A percentile compares a stretch with the other conserved stretches of the same genome.
These are phyloP conservation scores for Myxocyprinus asiaticus DNA, from an alignment of 2,113 vertebrate species.

Conservation along the genomic window DNA sequence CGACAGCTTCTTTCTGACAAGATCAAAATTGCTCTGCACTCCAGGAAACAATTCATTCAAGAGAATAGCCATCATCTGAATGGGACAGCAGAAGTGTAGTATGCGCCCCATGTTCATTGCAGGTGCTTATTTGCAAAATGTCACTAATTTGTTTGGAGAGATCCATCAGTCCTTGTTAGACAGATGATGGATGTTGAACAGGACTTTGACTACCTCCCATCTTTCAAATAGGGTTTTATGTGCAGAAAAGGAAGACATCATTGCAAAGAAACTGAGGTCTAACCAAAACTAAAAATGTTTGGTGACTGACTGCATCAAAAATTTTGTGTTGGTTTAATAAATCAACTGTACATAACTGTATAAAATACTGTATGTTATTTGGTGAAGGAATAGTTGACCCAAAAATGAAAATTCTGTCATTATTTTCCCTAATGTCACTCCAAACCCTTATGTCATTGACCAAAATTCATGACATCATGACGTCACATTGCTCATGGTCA, in stretches of 20 bases:
- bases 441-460: no score
- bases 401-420: no score
- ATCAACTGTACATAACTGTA: no score
- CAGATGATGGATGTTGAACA: slow-evolving; percentile 15
- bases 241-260: neutral
- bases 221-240: neutral
- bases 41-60: slow-evolving; percentile 26
- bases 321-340: no score
- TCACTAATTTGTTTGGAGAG: slow-evolving; percentile 34
- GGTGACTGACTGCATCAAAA: no score
- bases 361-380: no score
- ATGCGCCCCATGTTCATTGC: neutral
- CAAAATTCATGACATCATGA: no score
- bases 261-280: no score
- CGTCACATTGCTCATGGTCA: no score
- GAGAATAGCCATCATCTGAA: slow-evolving; percentile 24
- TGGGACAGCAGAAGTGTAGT: slow-evolving; percentile 9
- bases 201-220: neutral
- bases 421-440: no score
- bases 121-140: slow-evolving; percentile 38
- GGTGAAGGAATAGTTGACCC: no score
- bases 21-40: neutral
- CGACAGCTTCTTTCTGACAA: neutral
- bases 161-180: slow-evolving; percentile 39
- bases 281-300: no score